phyloP scores from a whole-genome alignment of 2,113 vertebrate genomes.

The Marcusenius ussheri region DNA sequence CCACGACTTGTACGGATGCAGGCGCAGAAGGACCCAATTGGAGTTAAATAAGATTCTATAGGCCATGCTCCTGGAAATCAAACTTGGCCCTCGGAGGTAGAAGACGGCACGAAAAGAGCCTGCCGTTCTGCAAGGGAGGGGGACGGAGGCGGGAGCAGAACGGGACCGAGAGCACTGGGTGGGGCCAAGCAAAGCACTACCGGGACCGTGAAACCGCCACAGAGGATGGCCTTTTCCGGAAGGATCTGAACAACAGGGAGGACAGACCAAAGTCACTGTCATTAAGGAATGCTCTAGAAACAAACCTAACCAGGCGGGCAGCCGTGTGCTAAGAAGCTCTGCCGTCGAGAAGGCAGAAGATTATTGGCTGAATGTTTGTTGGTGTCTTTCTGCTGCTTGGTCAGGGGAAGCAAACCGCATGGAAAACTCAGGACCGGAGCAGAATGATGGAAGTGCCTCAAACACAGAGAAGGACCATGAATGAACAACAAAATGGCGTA shows the following conservation, averaged over 20 bases:
- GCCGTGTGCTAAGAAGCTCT: not conserved
- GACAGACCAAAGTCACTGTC: not conserved
- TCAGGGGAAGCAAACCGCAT: not conserved
- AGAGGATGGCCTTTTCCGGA: not conserved
- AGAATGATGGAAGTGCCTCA: not conserved
- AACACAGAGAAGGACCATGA: not conserved
- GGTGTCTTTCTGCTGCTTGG: not conserved
- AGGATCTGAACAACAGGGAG: not conserved
- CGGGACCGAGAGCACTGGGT: not conserved
- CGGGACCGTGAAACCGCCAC: not conserved
- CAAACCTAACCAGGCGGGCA: not conserved
- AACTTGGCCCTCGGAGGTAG: constrained; percentile 49
- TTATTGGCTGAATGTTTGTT: not conserved
- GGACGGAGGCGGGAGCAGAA: constrained; percentile 26
- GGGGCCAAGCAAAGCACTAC: not conserved
- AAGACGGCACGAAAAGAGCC: not conserved
- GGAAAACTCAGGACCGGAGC: not conserved
- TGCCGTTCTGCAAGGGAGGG: constrained; percentile 18
- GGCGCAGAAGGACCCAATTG: constrained; percentile 13
- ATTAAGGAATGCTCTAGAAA: not conserved
- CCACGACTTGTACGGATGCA: not conserved
- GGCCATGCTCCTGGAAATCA: constrained; percentile 61
- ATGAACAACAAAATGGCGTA: not conserved
- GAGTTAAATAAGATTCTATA: constrained; percentile 28
- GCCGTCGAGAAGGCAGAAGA: not conserved